Evolutionary conservation across 2,888 invertebrate species (phyloP).

Genomic region (Catonia carolina): DNA sequence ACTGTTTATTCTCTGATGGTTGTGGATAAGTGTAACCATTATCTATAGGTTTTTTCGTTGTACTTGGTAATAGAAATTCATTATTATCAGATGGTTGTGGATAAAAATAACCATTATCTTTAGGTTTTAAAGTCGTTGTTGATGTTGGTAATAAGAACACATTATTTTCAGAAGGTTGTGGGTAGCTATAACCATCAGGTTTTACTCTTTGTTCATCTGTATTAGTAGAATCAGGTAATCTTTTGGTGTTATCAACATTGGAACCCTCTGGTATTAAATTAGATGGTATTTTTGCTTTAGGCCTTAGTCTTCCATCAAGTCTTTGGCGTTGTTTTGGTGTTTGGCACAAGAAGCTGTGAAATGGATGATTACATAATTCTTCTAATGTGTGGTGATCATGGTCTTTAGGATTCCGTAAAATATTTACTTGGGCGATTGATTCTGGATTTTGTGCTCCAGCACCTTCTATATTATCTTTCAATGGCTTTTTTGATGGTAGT

Average conservation of each 20-base stretch:
- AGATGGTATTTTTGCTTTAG: conserved; percentile 4
- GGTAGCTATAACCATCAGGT: not conserved
- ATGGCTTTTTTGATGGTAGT: not conserved
- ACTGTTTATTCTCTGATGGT: too few relatives aligned
- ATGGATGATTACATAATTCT: conserved; percentile 27
- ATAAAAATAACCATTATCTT: not conserved
- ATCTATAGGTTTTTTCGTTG: not conserved
- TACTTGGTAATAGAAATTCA: not conserved
- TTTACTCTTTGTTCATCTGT: conserved; percentile 5
- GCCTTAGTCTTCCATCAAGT: conserved; percentile 11
- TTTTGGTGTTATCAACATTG: not conserved
- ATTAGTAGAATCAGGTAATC: not conserved
- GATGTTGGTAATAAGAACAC: not conserved
- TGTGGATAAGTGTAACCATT: too few relatives aligned
- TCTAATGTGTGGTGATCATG: conserved; percentile 25
- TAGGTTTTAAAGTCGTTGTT: not conserved
- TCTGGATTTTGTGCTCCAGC: conserved; percentile 3
- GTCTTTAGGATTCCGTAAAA: not conserved
- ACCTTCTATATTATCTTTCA: not conserved
- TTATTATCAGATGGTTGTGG: conserved; percentile 2
- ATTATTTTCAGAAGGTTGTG: too few relatives aligned
- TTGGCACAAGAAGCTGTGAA: conserved; percentile 29
- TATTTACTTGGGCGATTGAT: not conserved
- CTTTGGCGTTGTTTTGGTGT: conserved; percentile 22
- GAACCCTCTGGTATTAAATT: not conserved